These are phyloP conservation scores for Tachina fera DNA, from an alignment of 2,888 invertebrate genomes.

Conservation along the genomic window DNA sequence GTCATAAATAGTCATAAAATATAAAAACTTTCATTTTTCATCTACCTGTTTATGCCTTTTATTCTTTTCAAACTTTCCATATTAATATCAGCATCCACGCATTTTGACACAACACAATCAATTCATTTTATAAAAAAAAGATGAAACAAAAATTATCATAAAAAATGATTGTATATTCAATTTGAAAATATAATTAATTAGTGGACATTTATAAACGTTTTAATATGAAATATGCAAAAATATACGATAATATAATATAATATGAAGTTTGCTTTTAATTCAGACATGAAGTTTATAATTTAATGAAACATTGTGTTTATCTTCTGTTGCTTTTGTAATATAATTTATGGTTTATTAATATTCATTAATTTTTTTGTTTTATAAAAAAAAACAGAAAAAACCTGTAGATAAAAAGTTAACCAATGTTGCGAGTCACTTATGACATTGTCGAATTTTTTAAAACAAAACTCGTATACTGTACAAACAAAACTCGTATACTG, in stretches of 20 bases:
- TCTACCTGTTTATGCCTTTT: neutral
- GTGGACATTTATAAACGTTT: slow-evolving; percentile 67
- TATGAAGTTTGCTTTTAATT: slow-evolving; percentile 31
- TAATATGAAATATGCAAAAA: slow-evolving; percentile 63
- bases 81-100: slow-evolving; percentile 77
- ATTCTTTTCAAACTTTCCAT: slow-evolving; percentile 5
- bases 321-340: slow-evolving; percentile 36
- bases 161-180: slow-evolving; percentile 31
- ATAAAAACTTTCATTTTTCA: neutral
- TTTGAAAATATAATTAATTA: slow-evolving; percentile 70
- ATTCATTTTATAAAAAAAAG: slow-evolving; percentile 30
- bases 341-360: slow-evolving; percentile 69
- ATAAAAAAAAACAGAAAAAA: slow-evolving; percentile 14
- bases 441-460: slow-evolving; percentile 44
- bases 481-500: no score
- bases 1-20: no score
- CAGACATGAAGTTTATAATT: slow-evolving; percentile 1
- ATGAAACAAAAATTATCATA: slow-evolving; percentile 24
- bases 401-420: slow-evolving; percentile 17
- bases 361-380: slow-evolving; percentile 58
- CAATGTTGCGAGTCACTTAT: slow-evolving; percentile 33
- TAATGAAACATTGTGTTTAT: slow-evolving; percentile 24
- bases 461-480: no score
- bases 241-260: slow-evolving; percentile 6
- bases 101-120: slow-evolving; percentile 75